Evolutionary conservation across 1,140 invertebrate genomes (phyloP), one percentile per base, ranked within the genome.

Genomic region (Diorhabda sublineata): DNA sequence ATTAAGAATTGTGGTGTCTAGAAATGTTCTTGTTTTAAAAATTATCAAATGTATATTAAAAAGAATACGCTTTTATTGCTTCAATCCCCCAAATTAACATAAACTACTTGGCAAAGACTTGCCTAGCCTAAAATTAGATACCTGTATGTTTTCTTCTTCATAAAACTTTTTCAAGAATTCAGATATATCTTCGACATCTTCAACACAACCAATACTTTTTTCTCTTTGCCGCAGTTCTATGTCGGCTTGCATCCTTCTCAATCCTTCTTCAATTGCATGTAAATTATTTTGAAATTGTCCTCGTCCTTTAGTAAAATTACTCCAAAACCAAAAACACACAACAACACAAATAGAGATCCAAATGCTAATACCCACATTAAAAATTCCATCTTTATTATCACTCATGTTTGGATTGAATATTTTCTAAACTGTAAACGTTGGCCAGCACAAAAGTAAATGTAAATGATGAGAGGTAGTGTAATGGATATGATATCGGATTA

Each of bases 211-310:
- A 52, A 76, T 75, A 45, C 72, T 76, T 45, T 74, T 76, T 58
- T 75, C 69, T 9, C 69, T 67, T 42, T 70, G 65, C 61, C 67
- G 66, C 7, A 63, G 8, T 4, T 77, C 76, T 8, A 77, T 57
- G 61, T 74, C 66, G 45, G 74, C 74, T 61, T 76, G 76, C 75
- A 76, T 76, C 61, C 63, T 68, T 52, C 45, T 68, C 56, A 77
- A 68, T 57, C 74, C 72, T 11, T 75, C 73, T 59, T 75, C 75
- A 7, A 77, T 75, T 3, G 73, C 69, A 45, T 76, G 68, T 6
- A 77, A 65, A 66, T 76, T 74, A n/a, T 57, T 65, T n/a, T 67
- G 66, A 5, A 77, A 60, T 61, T 73, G 72, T 26, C 69, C 61
- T 66, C 73, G 74, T 8, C 75, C 74, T 61, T 66, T 75, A 7